These are phyloP conservation scores for Conus canariensis DNA, from an alignment of 2,888 invertebrate species.

Conservation along the genomic window DNA sequence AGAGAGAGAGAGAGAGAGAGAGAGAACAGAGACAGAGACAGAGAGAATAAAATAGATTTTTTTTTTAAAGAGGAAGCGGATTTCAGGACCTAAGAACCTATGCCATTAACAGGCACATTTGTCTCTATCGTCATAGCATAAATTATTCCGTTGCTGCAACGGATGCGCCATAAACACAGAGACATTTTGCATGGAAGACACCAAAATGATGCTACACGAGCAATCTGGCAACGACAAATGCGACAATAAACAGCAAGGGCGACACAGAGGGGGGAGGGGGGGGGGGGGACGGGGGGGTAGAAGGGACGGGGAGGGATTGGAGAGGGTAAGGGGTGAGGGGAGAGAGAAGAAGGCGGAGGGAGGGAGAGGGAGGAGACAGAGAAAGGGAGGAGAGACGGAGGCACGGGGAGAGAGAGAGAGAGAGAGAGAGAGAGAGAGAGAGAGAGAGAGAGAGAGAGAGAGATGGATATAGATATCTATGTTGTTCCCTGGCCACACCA, in stretches of 20 bases:
- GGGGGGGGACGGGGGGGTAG: not conserved
- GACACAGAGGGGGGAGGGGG: not conserved
- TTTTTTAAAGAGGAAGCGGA: too few relatives aligned
- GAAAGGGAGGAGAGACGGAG: not conserved
- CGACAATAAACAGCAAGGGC: not conserved
- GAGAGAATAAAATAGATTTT: not conserved
- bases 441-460: conserved; percentile 1
- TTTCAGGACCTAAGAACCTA: too few relatives aligned
- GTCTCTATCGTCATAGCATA: too few relatives aligned
- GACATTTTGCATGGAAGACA: too few relatives aligned
- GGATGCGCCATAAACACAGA: too few relatives aligned
- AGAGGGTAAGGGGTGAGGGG: not conserved
- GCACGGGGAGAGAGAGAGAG: not conserved
- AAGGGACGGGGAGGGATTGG: too few relatives aligned
- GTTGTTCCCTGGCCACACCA: not conserved
- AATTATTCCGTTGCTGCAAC: too few relatives aligned
- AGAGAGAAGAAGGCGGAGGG: not conserved
- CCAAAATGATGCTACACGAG: too few relatives aligned
- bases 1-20: too few relatives aligned
- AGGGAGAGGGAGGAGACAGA: not conserved
- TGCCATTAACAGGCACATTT: too few relatives aligned
- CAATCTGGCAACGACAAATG: too few relatives aligned
- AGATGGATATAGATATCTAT: not conserved
- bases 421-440: too few relatives aligned
- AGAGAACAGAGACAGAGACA: not conserved